phyloP scores from a whole-genome alignment of 1,140 invertebrate species.

The Pseudobourletiella spinata region DNA sequence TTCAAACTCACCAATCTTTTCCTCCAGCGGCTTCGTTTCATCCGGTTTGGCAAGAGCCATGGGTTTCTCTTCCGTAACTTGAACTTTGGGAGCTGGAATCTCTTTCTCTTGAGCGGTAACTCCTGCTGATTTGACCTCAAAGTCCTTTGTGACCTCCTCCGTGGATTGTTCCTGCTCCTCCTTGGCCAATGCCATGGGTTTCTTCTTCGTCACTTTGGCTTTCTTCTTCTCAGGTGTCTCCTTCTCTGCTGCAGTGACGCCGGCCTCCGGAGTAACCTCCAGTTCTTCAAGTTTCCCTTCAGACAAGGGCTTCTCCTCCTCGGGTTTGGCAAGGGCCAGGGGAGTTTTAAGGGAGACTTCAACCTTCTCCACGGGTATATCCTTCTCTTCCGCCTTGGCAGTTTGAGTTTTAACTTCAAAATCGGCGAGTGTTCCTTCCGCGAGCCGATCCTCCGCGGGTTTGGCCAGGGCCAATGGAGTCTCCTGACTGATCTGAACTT shows the following conservation, averaged over 20 bases:
- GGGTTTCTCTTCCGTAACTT: background rate
- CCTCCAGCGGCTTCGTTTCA: no score
- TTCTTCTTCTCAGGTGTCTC: background rate
- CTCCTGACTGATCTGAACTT: background rate
- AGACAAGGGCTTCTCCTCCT: background rate
- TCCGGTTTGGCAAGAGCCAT: background rate
- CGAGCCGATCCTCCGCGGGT: background rate
- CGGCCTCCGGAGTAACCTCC: background rate
- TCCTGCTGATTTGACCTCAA: background rate
- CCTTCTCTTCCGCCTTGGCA: background rate
- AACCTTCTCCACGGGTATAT: background rate
- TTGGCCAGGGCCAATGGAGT: background rate
- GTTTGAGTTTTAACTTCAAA: background rate
- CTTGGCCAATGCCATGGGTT: background rate
- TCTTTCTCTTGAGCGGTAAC: background rate
- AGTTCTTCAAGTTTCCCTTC: background rate
- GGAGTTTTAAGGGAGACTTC: background rate
- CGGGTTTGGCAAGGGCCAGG: background rate
- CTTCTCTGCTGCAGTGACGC: background rate
- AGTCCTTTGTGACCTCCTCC: background rate
- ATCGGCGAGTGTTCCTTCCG: background rate
- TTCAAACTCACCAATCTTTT: background rate
- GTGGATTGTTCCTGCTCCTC: conserved; percentile 4
- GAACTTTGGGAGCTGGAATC: background rate
- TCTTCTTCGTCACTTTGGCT: conserved; percentile 7